Evolutionary conservation across 2,888 invertebrate genomes (phyloP).

Genomic region (Hypsopygia costalis): DNA sequence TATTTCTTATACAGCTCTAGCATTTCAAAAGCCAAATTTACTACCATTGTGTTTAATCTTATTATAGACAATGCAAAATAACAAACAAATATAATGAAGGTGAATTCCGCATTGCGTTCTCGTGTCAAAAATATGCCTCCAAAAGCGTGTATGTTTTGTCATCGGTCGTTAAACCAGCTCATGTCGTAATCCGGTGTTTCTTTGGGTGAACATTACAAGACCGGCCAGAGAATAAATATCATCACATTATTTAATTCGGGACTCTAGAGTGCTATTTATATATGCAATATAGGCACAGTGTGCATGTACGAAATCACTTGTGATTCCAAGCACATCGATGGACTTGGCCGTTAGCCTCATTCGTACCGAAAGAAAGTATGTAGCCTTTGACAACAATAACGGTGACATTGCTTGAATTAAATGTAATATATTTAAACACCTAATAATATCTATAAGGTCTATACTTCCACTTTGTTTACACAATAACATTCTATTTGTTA

Average conservation of each 20-base stretch:
- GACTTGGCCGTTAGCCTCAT: constrained; percentile 71
- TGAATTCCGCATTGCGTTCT: too few relatives aligned
- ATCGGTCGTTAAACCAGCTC: neutral
- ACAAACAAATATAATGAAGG: too few relatives aligned
- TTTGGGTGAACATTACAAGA: constrained; percentile 1
- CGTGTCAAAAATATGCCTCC: too few relatives aligned
- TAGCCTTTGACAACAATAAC: constrained; percentile 23
- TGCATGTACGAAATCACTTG: constrained; percentile 40
- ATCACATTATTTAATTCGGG: constrained; percentile 17
- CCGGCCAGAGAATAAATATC: constrained; percentile 16
- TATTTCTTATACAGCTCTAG: too few relatives aligned
- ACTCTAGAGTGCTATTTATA: constrained; percentile 37
- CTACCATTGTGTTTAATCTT: too few relatives aligned
- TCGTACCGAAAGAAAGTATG: constrained; percentile 67
- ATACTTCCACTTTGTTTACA: too few relatives aligned
- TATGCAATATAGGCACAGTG: constrained; percentile 44
- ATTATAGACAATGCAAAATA: too few relatives aligned
- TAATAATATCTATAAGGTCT: too few relatives aligned
- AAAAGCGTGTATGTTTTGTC: too few relatives aligned
- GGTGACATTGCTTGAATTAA: constrained; percentile 36
- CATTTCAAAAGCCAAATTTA: too few relatives aligned
- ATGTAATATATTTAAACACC: too few relatives aligned
- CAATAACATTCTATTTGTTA: too few relatives aligned
- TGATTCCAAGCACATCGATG: constrained; percentile 62
- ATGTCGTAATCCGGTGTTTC: constrained; percentile 4